Percentiles rank a stretch among this genome's conserved stretches.
phyloP scores from a whole-genome alignment of 2,113 vertebrate species.

The Phalacrocorax aristotelis region DNA sequence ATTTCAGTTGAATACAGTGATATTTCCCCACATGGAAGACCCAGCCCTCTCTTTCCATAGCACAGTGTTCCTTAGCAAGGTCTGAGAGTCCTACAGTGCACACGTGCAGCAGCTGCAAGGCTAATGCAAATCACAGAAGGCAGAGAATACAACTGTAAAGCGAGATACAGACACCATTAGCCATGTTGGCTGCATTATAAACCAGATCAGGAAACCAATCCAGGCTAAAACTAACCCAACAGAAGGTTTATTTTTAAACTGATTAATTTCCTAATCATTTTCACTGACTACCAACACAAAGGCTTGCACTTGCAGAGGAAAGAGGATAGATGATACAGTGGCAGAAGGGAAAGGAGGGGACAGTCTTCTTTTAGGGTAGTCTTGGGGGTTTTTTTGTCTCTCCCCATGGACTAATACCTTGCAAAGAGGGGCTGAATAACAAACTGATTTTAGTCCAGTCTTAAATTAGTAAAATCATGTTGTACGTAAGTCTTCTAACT shows the following conservation, averaged over 20 bases:
- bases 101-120: slow-evolving; percentile 54
- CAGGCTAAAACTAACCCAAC: slow-evolving; percentile 25
- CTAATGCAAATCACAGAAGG: slow-evolving; percentile 66
- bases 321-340: background rate
- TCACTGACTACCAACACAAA: background rate
- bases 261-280: background rate
- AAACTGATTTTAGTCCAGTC: background rate
- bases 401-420: background rate
- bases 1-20: slow-evolving; percentile 30
- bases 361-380: background rate
- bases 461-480: background rate
- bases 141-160: background rate
- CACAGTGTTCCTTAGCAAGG: slow-evolving; percentile 47
- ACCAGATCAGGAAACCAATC: slow-evolving; percentile 38
- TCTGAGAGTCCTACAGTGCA: background rate
- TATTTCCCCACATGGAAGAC: slow-evolving; percentile 47
- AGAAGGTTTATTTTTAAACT: slow-evolving; percentile 38
- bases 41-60: slow-evolving; percentile 61
- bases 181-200: slow-evolving; percentile 27
- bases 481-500: background rate
- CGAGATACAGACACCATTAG: slow-evolving; percentile 1
- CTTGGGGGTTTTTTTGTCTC: background rate
- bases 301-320: background rate
- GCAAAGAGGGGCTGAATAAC: background rate
- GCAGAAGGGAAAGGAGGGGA: background rate